phyloP scores from a whole-genome alignment of 2,888 invertebrate genomes.

The Lamellibrachia columna region DNA sequence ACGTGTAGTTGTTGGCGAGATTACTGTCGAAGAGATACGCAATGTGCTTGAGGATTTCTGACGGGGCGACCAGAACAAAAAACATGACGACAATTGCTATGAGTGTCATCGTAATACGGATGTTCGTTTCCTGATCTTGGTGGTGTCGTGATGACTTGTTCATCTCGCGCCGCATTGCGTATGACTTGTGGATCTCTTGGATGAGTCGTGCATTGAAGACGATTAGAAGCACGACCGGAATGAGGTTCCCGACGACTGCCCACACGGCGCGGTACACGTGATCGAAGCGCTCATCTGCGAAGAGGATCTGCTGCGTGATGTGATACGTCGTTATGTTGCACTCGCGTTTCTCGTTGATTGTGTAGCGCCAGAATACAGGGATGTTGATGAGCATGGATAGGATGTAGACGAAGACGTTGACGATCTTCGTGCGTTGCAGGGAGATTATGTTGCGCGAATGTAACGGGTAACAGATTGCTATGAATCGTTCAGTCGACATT shows the following conservation, averaged over 20 bases:
- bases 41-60: conserved; percentile 46
- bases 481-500: conserved; percentile 44
- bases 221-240: conserved; percentile 44
- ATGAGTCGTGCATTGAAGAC: conserved; percentile 44
- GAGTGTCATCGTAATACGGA: conserved; percentile 47
- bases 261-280: conserved; percentile 44
- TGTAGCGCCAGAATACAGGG: conserved; percentile 45
- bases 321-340: not conserved
- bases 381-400: conserved; percentile 44
- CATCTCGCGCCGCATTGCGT: conserved; percentile 54
- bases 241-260: conserved; percentile 46
- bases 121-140: conserved; percentile 39
- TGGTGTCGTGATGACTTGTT: conserved; percentile 31
- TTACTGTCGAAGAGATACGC: conserved; percentile 38
- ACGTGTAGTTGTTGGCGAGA: conserved; percentile 40
- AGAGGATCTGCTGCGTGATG: conserved; percentile 16
- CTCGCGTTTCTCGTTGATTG: conserved; percentile 23
- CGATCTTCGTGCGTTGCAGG: conserved; percentile 38
- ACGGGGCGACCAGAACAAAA: conserved; percentile 47
- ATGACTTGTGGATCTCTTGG: conserved; percentile 44
- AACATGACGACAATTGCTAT: conserved; percentile 49
- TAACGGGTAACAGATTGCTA: conserved; percentile 46
- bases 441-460: conserved; percentile 41
- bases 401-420: conserved; percentile 43
- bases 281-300: conserved; percentile 37